Base-by-base conservation (phyloP, 2,888 invertebrate species). In the Leptopilina drosophilae region DNA sequence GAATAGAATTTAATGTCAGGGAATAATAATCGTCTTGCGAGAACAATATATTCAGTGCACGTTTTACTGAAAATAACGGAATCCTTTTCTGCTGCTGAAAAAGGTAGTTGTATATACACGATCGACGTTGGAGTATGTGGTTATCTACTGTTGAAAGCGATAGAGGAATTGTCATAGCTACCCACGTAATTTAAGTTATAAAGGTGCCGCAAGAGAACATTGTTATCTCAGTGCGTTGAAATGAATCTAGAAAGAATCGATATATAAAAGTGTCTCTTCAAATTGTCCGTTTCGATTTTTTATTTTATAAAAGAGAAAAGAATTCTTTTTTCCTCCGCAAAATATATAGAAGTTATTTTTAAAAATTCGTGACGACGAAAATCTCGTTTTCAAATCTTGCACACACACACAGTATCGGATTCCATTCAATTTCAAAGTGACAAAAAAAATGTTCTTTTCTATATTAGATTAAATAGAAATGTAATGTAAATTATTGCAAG, bases 11-110 rank as follows among this genome's bases (percentile, higher is more conserved):
- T 69, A 62, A 33, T 78, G 15, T 42, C 77, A 75, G 42, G 65
- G 42, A 42, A 42, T 59, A 14, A 64, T 40, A 66, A 59, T 15
- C 59, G n/a, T 73, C 69, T 67, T 40, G 77, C 3, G 46, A 8
- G 64, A 78, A 78, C 67, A 20, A 20, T 20, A 42, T 80, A 81
- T 81, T 81, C 81, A 46, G 69, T 59, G 14, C 79, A 77, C 73
- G 76, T 76, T 64, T 33, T 65, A 20, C 69, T 76, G 64, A 42
- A 33, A 33, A 65, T 77, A 79, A 79, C 79, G 76, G 79, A 79
- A 40, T 65, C 46, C 64, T 62, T 78, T 78, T 59, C 78, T 78
- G 78, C 69, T 49, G 53, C 67, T 78, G 62, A 56, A 77, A 77
- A 67, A 69, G 67, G 67, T 69, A 69, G 67, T 67, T 67, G 15